These are phyloP conservation scores for Aphis craccivora DNA, from an alignment of 1,140 invertebrate species.

Conservation along the genomic window DNA sequence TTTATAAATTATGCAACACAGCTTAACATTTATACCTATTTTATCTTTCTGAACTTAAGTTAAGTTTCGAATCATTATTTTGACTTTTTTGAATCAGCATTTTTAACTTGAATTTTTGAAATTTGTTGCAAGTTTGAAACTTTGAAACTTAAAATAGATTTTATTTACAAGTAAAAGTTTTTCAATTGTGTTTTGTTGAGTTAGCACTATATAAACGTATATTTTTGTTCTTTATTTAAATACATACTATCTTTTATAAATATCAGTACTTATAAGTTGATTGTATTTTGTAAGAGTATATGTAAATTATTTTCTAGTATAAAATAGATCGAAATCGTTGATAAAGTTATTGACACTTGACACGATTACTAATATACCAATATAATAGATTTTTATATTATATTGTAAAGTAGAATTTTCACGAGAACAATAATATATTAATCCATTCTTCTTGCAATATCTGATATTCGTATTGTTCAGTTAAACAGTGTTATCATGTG, in stretches of 20 bases:
- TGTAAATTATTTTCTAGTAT: background rate
- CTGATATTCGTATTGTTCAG: background rate
- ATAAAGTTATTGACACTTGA: constrained; percentile 1
- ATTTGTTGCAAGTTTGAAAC: background rate
- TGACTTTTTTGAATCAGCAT: background rate
- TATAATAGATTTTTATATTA: background rate
- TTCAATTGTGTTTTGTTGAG: background rate
- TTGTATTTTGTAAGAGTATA: background rate
- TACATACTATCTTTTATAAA: background rate
- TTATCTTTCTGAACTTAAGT: background rate
- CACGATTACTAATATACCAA: background rate
- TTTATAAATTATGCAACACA: background rate
- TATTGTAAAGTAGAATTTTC: background rate
- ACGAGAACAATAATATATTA: background rate
- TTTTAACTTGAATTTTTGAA: background rate
- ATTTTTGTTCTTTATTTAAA: background rate
- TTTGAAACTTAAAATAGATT: background rate
- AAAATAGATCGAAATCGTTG: background rate
- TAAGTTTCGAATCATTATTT: background rate
- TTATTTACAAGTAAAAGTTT: background rate
- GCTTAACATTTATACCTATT: background rate
- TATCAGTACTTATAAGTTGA: background rate
- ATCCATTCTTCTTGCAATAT: background rate
- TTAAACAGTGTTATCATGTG: background rate
- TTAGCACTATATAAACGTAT: background rate